Conservation (phyloP, 2,113 vertebrate species). For the Triplophysa rosa region DNA sequence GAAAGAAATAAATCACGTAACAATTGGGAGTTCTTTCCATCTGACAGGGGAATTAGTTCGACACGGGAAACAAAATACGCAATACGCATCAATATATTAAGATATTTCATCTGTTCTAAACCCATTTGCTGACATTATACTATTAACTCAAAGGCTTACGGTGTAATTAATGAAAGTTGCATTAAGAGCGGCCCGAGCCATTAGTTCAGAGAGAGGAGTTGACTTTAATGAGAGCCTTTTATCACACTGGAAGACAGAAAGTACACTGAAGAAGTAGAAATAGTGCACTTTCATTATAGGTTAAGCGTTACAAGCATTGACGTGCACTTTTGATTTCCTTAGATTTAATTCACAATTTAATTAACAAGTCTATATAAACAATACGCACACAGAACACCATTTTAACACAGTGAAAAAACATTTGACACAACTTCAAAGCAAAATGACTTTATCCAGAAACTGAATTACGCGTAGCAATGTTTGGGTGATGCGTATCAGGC, state of each 20-base stretch:
- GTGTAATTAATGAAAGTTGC: slow-evolving; percentile 54
- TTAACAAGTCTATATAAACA: background rate
- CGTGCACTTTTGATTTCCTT: slow-evolving; percentile 1
- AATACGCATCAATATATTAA: slow-evolving; percentile 41
- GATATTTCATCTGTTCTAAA: slow-evolving; percentile 38
- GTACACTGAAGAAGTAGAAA: slow-evolving; percentile 48
- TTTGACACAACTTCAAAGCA: background rate
- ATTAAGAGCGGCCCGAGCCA: slow-evolving; percentile 43
- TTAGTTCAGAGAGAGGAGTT: slow-evolving; percentile 49
- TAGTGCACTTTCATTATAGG: slow-evolving; percentile 51
- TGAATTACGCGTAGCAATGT: background rate
- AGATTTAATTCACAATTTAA: slow-evolving; percentile 15
- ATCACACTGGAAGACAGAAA: slow-evolving; percentile 54
- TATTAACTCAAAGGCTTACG: slow-evolving; percentile 16
- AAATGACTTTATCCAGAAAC: background rate
- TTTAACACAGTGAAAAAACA: background rate
- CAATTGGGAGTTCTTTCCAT: background rate
- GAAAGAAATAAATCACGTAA: background rate
- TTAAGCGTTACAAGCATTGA: slow-evolving; percentile 50
- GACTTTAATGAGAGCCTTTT: slow-evolving; percentile 56
- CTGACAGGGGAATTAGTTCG: background rate
- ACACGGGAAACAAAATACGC: slow-evolving; percentile 3
- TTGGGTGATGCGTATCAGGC: background rate
- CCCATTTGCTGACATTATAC: slow-evolving; percentile 29
- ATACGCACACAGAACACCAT: background rate